These are phyloP conservation scores for Ptychobarbus kaznakovi DNA, from an alignment of 2,797 vertebrate species.

Conservation along the genomic window DNA sequence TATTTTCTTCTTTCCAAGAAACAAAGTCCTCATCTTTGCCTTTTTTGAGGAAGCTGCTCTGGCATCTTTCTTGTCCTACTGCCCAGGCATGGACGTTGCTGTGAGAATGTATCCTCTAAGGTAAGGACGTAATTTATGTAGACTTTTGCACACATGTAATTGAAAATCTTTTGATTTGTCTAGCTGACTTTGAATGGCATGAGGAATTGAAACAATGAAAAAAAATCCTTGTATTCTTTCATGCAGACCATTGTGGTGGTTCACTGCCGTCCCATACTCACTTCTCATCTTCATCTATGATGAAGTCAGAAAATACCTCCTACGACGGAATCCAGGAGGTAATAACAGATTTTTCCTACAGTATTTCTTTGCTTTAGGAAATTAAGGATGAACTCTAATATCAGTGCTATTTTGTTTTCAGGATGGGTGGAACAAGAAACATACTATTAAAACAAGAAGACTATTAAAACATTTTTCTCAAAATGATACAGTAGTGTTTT, in stretches of 20 bases:
- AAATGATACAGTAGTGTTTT: not conserved
- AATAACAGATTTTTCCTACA: constrained; percentile 61
- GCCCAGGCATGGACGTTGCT: constrained; percentile 93
- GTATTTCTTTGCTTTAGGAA: not conserved
- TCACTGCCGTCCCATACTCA: constrained; percentile 97
- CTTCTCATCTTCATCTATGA: constrained; percentile 96
- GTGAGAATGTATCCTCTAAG: constrained; percentile 97
- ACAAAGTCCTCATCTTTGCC: constrained; percentile 96
- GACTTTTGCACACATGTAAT: not conserved
- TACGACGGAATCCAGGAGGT: constrained; percentile 96
- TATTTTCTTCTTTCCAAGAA: constrained; percentile 75
- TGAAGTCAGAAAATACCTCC: constrained; percentile 91
- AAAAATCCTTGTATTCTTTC: not conserved
- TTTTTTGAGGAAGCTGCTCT: constrained; percentile 96
- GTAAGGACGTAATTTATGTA: constrained; percentile 70
- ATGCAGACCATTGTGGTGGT: constrained; percentile 93
- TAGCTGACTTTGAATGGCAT: not conserved
- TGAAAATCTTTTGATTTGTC: not conserved
- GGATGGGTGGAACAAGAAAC: constrained; percentile 98
- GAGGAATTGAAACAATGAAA: not conserved
- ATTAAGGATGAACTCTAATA: not conserved
- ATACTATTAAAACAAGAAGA: constrained; percentile 85
- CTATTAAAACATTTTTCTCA: not conserved
- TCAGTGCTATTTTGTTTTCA: constrained; percentile 67
- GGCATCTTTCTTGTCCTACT: constrained; percentile 95